Conservation (phyloP, 2,888 invertebrate species). For the Thysanoteuthis rhombus region DNA sequence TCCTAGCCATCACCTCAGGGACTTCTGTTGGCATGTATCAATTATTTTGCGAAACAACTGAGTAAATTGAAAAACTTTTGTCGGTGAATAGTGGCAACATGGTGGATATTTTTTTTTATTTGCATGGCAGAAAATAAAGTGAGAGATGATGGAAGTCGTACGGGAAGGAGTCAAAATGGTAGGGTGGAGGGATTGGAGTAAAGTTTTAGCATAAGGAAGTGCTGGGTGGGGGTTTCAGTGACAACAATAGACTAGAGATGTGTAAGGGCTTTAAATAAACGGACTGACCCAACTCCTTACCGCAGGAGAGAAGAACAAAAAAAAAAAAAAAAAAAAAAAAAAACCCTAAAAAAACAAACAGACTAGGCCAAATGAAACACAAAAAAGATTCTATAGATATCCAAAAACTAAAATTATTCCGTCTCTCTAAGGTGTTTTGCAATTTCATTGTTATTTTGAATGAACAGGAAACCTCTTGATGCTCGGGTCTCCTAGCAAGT, state of each 20-base stretch:
- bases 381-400: not conserved
- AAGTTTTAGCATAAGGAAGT: not conserved
- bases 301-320: not conserved
- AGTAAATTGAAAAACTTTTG: constrained; percentile 12
- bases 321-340: not conserved
- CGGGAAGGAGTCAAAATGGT: not conserved
- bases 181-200: not conserved
- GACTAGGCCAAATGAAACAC: no score
- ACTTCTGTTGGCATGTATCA: constrained; percentile 12
- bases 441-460: not conserved
- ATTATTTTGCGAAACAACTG: not conserved
- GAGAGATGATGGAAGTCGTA: not conserved
- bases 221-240: not conserved
- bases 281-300: not conserved
- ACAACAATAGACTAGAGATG: not conserved
- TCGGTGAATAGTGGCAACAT: not conserved
- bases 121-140: not conserved
- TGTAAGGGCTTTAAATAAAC: not conserved
- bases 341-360: not conserved
- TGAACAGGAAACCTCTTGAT: not conserved
- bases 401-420: not conserved
- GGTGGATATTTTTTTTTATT: not conserved
- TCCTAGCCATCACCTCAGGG: not conserved
- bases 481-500: not conserved
- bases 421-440: constrained; percentile 12